Evolutionary conservation across 1,140 invertebrate species (phyloP), one percentile per base, ranked within the genome.

Genomic region (Condylostylus longicornis): DNA sequence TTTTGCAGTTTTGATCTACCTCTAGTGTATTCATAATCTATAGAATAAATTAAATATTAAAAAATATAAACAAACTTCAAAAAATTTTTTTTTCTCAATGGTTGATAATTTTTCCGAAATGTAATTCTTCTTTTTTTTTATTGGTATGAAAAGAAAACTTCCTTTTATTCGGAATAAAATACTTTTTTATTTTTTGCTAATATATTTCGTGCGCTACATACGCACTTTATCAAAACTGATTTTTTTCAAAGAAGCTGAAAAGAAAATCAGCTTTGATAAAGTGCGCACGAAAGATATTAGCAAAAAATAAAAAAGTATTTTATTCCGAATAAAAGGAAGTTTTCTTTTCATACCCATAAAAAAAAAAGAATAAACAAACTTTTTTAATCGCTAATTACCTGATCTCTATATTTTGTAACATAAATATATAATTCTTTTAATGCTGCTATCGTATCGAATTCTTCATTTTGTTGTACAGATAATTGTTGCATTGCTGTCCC

Each of bases 401-500:
- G 79, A 64, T 86, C 83, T 65, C 81, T 80, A 65, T 93, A 93
- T 68, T 89, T 90, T 50, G 79, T 83, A 52, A 90, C 83, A 64
- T 93, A 93, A 57, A 90, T 88, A 58, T 90, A 91, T 37, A 93
- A 71, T 64, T 93, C 87, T 66, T 91, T 90, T 42, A 93, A 70
- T 46, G 88, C 88, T 43, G 84, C 82, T 41, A 89, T 71, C 41
- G 80, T 83, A 59, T 91, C 85, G 51, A 93, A 90, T 60, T 90
- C 83, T 44, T 86, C 82, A 31, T 73, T 70, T 62, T 91, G 85
- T 50, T 81, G 76, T 15, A 82, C 73, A 33, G 86, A 91, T 30
- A 94, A 63, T 54, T 88, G 81, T 54, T 91, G 84, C 85, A 94
- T 88, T 33, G 82, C 77, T 46, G 81, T 82, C 50, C 78, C 84